Evolutionary conservation across 1,140 invertebrate genomes (phyloP), one percentile per base, ranked within the genome.

Genomic region (Potamilus streckersoni): DNA sequence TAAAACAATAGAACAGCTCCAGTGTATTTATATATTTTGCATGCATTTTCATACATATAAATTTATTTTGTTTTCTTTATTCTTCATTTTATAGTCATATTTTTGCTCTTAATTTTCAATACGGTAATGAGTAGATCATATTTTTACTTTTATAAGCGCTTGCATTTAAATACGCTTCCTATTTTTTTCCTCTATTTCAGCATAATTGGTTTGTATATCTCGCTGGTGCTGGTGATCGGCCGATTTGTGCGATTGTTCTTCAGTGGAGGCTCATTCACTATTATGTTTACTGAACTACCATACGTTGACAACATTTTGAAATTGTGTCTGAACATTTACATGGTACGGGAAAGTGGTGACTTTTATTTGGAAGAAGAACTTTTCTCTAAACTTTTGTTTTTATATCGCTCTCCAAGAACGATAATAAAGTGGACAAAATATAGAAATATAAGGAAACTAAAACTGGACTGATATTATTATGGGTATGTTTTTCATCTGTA

Each of bases 221-320:
- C 97, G 13, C 94, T 98, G 83, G 97, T 99, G 31, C 94, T 99
- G 86, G 93, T 99, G 74, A 94, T 96, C 70, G 95, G 95, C 64
- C 94, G 95, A 71, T 92, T 97, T 75, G 92, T 97, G 58, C 93
- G 96, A 80, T 19, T 80, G 2, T 95, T 96, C 90, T 95, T 96
- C 90, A 94, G 93, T 57, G 95, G 94, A 23, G 93, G 94, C 77
- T 96, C 95, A 74, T 93, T 93, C 74, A 94, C 95, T 87, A 98
- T 99, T 76, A 99, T 99, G 96, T 99, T 98, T 90, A 95, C 97
- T 84, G 97, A 99, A 88, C 92, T 98, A 89, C 96, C 96, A 19
- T 96, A 97, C 88, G 97, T 99, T 17, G 98, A 99, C 89, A 91
- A 96, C 82, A 93, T 99, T 31, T 91, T 99, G 20, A 90, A 93